Evolutionary conservation across 2,797 vertebrate species (phyloP), one percentile per base, ranked within the genome.

Genomic region (Hapalemur alaotrensis): DNA sequence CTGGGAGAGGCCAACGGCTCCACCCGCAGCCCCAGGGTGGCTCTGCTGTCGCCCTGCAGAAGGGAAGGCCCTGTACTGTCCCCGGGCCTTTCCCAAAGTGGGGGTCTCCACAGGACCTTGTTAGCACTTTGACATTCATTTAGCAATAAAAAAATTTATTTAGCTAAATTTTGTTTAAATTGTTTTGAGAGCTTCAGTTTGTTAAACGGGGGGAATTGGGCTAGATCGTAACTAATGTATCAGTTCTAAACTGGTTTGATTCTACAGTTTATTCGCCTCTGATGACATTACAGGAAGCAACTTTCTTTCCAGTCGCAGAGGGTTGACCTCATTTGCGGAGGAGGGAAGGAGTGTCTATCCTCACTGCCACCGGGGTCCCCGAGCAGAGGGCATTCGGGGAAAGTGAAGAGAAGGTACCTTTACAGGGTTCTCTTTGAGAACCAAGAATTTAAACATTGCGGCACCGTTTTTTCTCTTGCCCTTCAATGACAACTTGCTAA

Each of bases 181-280:
- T 61, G 79, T 41, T 61, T 38, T 15, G 48, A 46, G 43, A 57
- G 38, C 41, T 95, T 92, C 15, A 1, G 17, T 70, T 38, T 59
- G 82, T 57, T 25, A 38, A 65, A 23, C 0, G 15, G 35, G 20
- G 20, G 17, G 15, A 52, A 22, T 38, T 57, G 43, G 63, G 57
- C 43, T 9, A 20, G 5, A 20, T 52, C 30, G 7, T 38, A 38
- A 22, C 15, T 10, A 2, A 4, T 6, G 35, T 18, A 20, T 70
- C 20, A 2, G 48, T 8, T 50, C 22, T 7, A 0, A 13, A n/a
- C 5, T 10, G 46, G n/a, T 13, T 2, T 11, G 54, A 43, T 4
- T 70, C 15, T 46, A 1, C 8, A 2, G 10, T 46, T 43, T 35
- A 0, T 65, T 30, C 14, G 8, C 38, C 48, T 46, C 17, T 41